These are phyloP conservation scores for Adineta ricciae DNA, from an alignment of 2,888 invertebrate genomes.

Conservation along the genomic window DNA sequence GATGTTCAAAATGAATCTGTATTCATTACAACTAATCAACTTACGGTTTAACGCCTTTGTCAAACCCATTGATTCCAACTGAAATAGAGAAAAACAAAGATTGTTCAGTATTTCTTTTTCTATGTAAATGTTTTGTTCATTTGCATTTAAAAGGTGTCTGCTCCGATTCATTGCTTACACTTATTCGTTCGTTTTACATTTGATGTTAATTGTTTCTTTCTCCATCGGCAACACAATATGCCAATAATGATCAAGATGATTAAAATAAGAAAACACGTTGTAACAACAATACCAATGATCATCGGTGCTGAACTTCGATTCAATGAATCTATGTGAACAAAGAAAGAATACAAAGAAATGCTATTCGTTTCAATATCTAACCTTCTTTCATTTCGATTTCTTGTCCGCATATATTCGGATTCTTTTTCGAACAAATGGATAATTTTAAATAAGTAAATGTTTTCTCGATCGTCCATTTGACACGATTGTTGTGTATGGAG, in stretches of 20 bases:
- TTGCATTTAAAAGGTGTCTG: no score
- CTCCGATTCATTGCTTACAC: background rate
- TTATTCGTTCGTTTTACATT: background rate
- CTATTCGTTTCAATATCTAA: background rate
- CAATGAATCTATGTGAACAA: background rate
- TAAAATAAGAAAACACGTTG: background rate
- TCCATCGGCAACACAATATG: background rate
- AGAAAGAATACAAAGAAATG: background rate
- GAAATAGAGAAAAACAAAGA: background rate
- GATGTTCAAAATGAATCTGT: no score
- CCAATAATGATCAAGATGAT: background rate
- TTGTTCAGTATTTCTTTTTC: no score
- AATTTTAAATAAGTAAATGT: background rate
- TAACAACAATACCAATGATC: constrained; percentile 6
- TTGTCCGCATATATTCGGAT: background rate
- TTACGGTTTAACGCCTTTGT: background rate
- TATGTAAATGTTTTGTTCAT: no score
- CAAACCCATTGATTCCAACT: background rate
- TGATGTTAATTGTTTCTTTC: background rate
- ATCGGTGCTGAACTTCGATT: background rate
- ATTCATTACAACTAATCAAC: background rate
- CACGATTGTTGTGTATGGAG: background rate
- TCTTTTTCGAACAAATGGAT: background rate
- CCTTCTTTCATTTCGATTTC: constrained; percentile 18
- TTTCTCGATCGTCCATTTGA: background rate